Evolutionary conservation across 64 coral and sea anemone genomes (phyloP).

Genomic region (Pocillopora verrucosa): DNA sequence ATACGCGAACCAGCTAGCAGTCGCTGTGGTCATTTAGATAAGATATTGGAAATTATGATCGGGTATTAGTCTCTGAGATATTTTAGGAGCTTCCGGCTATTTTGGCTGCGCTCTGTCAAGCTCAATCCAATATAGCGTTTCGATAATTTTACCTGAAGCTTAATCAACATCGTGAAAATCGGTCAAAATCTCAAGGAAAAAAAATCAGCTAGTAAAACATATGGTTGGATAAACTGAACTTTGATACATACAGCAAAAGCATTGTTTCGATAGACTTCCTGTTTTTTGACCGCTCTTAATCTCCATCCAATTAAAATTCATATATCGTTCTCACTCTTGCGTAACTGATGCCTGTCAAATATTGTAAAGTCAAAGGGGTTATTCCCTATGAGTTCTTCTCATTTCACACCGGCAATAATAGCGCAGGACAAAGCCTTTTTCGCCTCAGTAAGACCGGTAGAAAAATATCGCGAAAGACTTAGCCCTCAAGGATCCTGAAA

Average conservation of each 20-base stretch:
- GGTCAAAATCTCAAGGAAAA: no score
- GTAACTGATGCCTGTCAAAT: background rate
- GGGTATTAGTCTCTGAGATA: background rate
- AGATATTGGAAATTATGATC: background rate
- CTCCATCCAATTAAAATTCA: constrained; percentile 12
- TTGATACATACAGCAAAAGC: background rate
- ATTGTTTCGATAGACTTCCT: background rate
- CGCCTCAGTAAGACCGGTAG: background rate
- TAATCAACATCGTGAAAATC: no score
- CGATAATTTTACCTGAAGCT: no score
- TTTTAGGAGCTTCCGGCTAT: background rate
- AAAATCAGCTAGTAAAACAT: no score
- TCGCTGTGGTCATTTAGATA: background rate
- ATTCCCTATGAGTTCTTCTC: constrained; percentile 5
- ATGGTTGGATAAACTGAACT: no score
- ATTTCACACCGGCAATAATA: background rate
- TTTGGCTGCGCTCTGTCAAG: background rate
- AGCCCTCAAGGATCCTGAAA: no score
- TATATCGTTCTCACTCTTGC: background rate
- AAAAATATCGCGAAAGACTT: background rate
- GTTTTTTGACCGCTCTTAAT: background rate
- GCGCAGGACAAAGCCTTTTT: background rate
- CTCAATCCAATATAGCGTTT: no score
- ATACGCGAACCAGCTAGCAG: background rate
- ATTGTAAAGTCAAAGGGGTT: constrained; percentile 6